Percentiles rank a stretch among this genome's conserved stretches.
phyloP scores from a whole-genome alignment of 1,140 invertebrate species.

The Orussus abietinus region DNA sequence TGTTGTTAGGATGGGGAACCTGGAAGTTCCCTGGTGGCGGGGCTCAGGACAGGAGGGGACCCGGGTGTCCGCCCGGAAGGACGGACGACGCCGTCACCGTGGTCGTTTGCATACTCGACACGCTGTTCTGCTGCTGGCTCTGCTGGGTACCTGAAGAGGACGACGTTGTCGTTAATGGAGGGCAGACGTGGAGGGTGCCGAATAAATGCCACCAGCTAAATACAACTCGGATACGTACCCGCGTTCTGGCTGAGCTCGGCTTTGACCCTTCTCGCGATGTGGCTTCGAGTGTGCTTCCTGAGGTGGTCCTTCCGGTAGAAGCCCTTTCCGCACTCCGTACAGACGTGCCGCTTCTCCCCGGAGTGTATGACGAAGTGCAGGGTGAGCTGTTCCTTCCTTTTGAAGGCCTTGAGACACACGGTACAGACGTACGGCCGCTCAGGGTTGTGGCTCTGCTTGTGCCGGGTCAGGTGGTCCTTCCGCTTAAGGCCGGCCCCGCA shows the following conservation, averaged over 20 bases:
- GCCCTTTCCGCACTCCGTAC: conserved; percentile 81
- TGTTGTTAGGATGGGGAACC: conserved; percentile 50
- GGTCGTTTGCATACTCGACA: conserved; percentile 46
- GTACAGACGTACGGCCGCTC: conserved; percentile 78
- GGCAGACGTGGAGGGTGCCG: no score
- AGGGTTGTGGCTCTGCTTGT: conserved; percentile 78
- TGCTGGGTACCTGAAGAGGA: conserved; percentile 38
- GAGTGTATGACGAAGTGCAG: conserved; percentile 82
- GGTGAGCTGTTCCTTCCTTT: conserved; percentile 79
- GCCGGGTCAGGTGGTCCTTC: conserved; percentile 76
- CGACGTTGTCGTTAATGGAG: no score
- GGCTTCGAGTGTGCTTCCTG: conserved; percentile 74
- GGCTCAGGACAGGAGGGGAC: conserved; percentile 52
- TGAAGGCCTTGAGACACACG: conserved; percentile 80
- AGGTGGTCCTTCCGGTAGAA: conserved; percentile 56
- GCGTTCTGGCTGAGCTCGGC: conserved; percentile 71
- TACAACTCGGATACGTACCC: conserved; percentile 27
- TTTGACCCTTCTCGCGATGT: conserved; percentile 76
- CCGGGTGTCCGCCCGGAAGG: conserved; percentile 47
- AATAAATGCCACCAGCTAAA: neutral
- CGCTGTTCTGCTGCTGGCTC: conserved; percentile 46
- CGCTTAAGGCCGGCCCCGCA: conserved; percentile 79
- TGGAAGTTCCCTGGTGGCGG: conserved; percentile 54
- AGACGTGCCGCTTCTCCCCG: conserved; percentile 79
- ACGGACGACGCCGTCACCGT: conserved; percentile 45